Evolutionary conservation across 2,797 vertebrate species (phyloP), one percentile per base, ranked within the genome.

Genomic region (Sternotherus odoratus): DNA sequence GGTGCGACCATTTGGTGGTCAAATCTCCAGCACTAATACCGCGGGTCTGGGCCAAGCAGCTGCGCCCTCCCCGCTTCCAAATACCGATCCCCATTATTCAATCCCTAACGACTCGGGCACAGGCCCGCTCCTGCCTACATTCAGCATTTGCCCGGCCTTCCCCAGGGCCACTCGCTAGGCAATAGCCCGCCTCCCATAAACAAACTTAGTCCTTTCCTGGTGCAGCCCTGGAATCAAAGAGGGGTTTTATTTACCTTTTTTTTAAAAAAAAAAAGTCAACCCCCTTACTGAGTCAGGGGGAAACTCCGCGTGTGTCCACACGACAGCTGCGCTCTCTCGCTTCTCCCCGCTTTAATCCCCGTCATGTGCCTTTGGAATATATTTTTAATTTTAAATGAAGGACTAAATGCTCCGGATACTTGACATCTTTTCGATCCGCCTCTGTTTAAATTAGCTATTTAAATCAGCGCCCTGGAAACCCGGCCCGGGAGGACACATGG

Each of bases 1-100:
- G 97, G 97, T 98, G 97, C 95, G 92, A 93, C 92, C 91, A 95
- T 96, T 96, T 96, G 93, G 95, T 93, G 93, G 93, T 87, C 95
- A 95, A 94, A 96, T 95, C 96, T 85, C 97, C 95, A 97, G 94
- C 94, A 95, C 96, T 97, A 96, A 96, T 97, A 93, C 92, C 82
- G 93, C 90, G 83, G 93, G 92, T 74, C 88, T 53, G 89, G 87
- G 96, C 96, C 93, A 95, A 96, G 96, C 95, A 97, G 96, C 97
- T 97, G 97, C 92, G 81, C 79, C 54, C 92, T 54, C 89, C 90
- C 92, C 83, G 87, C 87, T 92, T 93, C 94, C 96, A 97, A 97
- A 96, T 95, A 69, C 85, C 74, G 91, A 21, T 83, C 95, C 89
- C 93, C 95, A 93, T 95, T 92, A 95, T 93, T 95, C 95, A 90